phyloP scores from a whole-genome alignment of 2,797 vertebrate genomes.

The Spinus pinus region DNA sequence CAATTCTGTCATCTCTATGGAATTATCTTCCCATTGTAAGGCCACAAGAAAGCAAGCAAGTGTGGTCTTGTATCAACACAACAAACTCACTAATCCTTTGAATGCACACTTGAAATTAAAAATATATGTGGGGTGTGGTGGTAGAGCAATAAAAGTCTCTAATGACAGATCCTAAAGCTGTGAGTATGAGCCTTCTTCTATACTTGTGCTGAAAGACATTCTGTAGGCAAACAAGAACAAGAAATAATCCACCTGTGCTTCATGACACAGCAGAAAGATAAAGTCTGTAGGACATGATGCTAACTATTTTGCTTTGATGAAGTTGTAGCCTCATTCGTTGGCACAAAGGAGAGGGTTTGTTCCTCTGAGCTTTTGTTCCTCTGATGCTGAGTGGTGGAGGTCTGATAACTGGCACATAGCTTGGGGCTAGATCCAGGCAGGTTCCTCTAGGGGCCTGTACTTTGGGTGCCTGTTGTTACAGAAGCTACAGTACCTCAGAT shows the following conservation, averaged over 20 bases:
- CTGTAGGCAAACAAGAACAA: neutral
- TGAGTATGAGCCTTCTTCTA: neutral
- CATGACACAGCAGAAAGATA: neutral
- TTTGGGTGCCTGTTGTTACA: neutral
- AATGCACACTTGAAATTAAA: neutral
- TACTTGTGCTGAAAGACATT: neutral
- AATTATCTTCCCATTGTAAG: neutral
- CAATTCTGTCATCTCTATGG: neutral
- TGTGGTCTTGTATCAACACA: neutral
- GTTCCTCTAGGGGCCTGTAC: neutral
- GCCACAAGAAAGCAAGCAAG: neutral
- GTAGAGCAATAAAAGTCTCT: neutral
- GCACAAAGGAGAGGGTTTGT: neutral
- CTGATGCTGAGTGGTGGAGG: neutral
- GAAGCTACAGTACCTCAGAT: neutral
- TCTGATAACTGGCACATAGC: neutral
- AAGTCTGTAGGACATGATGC: neutral
- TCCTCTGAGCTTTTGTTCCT: neutral
- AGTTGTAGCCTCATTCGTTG: neutral
- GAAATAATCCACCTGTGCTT: neutral
- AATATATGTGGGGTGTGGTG: neutral
- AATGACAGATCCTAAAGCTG: neutral
- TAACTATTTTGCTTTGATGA: neutral
- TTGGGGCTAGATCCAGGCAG: neutral
- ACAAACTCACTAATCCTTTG: neutral